Evolutionary conservation across 2,113 vertebrate genomes (phyloP).

Genomic region (Campylomormyrus tamandua): DNA sequence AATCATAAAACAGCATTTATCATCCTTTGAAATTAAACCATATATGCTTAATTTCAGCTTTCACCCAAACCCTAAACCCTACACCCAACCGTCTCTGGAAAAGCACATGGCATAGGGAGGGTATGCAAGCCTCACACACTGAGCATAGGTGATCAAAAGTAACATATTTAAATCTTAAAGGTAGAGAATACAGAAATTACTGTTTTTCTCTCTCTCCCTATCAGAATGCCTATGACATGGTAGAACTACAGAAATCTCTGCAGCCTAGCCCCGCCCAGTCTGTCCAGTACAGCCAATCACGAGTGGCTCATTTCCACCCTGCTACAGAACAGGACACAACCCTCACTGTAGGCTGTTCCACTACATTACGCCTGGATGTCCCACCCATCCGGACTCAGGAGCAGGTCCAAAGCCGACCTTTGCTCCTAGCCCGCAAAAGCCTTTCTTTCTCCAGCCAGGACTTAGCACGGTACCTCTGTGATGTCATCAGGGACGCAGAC

Average conservation of each 20-base stretch:
- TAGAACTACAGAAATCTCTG: slow-evolving; percentile 77
- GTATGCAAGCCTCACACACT: neutral
- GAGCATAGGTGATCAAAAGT: neutral
- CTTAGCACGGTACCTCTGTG: slow-evolving; percentile 61
- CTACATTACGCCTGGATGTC: slow-evolving; percentile 53
- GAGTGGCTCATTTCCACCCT: slow-evolving; percentile 50
- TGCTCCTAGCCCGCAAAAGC: slow-evolving; percentile 46
- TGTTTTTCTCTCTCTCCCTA: slow-evolving; percentile 9
- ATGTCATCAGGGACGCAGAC: slow-evolving; percentile 63
- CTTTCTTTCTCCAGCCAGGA: slow-evolving; percentile 59
- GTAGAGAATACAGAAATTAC: neutral
- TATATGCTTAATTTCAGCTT: too few species aligned
- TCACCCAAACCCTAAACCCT: too few species aligned
- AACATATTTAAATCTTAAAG: neutral
- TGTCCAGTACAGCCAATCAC: slow-evolving; percentile 56
- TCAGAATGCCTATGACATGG: slow-evolving; percentile 78
- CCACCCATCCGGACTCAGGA: slow-evolving; percentile 52
- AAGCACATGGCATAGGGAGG: neutral
- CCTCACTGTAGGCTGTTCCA: slow-evolving; percentile 16
- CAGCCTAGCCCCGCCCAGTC: slow-evolving; percentile 69
- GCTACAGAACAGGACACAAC: slow-evolving; percentile 39
- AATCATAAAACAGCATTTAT: too few species aligned
- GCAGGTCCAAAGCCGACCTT: slow-evolving; percentile 40
- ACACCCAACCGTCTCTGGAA: neutral
- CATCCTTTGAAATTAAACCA: too few species aligned